phyloP scores from a whole-genome alignment of 2,113 vertebrate species.

The Ameiurus melas region DNA sequence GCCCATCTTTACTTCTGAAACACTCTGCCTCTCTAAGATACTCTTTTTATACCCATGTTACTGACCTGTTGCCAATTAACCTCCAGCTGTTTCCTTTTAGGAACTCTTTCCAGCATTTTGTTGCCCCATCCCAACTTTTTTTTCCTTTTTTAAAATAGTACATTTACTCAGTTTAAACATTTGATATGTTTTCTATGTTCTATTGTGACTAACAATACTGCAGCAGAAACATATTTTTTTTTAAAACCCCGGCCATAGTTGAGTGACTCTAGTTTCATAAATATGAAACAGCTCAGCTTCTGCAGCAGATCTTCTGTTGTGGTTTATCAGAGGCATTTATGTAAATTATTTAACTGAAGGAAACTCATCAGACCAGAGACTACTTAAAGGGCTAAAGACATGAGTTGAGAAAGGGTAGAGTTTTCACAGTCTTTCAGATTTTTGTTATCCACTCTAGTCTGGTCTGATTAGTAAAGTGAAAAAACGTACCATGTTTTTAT shows the following conservation, averaged over 20 bases:
- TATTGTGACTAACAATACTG: no score
- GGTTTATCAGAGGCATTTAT: constrained; percentile 12
- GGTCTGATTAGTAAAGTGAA: not conserved
- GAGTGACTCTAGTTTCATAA: not conserved
- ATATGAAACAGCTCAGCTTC: not conserved
- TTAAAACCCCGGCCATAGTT: not conserved
- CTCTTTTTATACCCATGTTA: no score
- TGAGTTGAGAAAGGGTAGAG: not conserved
- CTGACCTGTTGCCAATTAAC: no score
- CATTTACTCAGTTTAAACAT: no score
- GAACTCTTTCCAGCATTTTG: no score
- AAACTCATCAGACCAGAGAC: not conserved
- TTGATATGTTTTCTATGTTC: no score
- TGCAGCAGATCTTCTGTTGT: not conserved
- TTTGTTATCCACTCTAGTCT: not conserved
- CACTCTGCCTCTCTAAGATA: no score
- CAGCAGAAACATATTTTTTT: not conserved
- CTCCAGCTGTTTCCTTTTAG: no score
- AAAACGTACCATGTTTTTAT: no score
- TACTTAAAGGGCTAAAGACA: not conserved
- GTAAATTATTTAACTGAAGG: constrained; percentile 26
- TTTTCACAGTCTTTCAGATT: not conserved
- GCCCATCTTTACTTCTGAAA: no score
- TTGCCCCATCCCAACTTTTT: no score
- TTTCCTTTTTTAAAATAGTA: no score